Evolutionary conservation across 2,113 vertebrate species (phyloP), one percentile per base, ranked within the genome.

Genomic region (Numenius arquata): DNA sequence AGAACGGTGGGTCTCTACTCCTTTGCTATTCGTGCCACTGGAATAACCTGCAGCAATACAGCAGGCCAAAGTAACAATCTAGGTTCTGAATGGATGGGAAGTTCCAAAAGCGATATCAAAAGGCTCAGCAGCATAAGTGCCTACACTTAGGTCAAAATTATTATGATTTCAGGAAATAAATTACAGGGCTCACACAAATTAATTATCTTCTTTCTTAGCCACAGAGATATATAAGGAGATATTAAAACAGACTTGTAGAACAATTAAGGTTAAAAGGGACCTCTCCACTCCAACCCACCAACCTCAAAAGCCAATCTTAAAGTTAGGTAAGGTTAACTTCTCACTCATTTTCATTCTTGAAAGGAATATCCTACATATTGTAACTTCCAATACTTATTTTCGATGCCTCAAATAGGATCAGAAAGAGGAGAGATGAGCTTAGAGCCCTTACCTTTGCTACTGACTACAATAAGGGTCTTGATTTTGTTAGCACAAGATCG

Each of bases 91-190:
- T 5, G 62, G 63, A 78, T 61, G 11, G 52, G 18, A 34, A 36
- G 58, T 56, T 83, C 73, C 52, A 82, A 52, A 26, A 68, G 56
- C 9, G 1, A 17, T 8, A 17, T 38, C 61, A 43, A 79, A 95
- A 63, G 4, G 3, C 71, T 85, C 34, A 14, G 50, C 32, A 50
- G 90, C 58, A 4, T 8, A 77, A 5, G 50, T 81, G 55, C 2
- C 67, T 91, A 12, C 3, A 12, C 30, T 52, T 21, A 66, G 52
- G 89, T 89, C 86, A 96, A 97, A 78, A 90, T 45, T 92, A 87
- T 89, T 82, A 92, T 25, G 66, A 97, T 96, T 94, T 94, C 81
- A 91, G 78, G 45, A 91, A 81, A 88, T 5, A 95, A 86, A 73
- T 93, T 86, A 85, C 56, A 73, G 87, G 66, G 84, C 85, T 93